Evolutionary conservation across 2,888 invertebrate species (phyloP), one percentile per base, ranked within the genome.

Genomic region (Atherix ibis): DNA sequence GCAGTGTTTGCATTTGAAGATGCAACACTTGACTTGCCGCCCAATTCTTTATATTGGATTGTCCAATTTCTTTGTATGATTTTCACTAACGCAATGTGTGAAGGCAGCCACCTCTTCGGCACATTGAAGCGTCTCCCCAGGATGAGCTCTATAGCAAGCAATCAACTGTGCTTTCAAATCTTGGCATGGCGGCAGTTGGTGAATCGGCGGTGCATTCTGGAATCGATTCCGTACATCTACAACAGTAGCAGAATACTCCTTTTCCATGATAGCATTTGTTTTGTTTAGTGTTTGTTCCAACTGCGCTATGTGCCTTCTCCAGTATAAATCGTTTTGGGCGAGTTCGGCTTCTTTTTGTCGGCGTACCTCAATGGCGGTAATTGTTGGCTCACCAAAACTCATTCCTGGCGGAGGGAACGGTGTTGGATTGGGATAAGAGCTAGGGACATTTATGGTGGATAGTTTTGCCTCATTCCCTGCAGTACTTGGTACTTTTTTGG

Each of bases 41-140:
- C 25, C 2, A 24, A 4, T 15, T 15, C 16, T 16, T 24, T n/a
- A n/a, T n/a, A n/a, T n/a, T n/a, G n/a, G n/a, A n/a, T n/a, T n/a
- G 22, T 47, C 55, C 39, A 65, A 54, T 34, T 62, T 47, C 5
- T 52, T 51, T n/a, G 66, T 56, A 37, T 72, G 66, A 45, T 67
- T 65, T 44, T 61, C 51, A 49, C 70, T 70, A 12, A 75, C 72
- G 47, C 75, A 75, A 44, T 66, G 63, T 32, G 67, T 64, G 52
- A 75, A 75, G 39, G 66, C 66, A 47, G 68, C 58, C 2, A 75
- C 73, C 47, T 71, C 62, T 40, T 64, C 64, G 2, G 70, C 63
- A 56, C 75, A 76, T 38, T 63, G 64, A 38, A 76, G 58, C 10
- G 70, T 67, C 49, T 71, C 67, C 31, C 64, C 65, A 4, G 69